These are phyloP conservation scores for Channa striata DNA, from an alignment of 2,797 vertebrate genomes.

Conservation along the genomic window DNA sequence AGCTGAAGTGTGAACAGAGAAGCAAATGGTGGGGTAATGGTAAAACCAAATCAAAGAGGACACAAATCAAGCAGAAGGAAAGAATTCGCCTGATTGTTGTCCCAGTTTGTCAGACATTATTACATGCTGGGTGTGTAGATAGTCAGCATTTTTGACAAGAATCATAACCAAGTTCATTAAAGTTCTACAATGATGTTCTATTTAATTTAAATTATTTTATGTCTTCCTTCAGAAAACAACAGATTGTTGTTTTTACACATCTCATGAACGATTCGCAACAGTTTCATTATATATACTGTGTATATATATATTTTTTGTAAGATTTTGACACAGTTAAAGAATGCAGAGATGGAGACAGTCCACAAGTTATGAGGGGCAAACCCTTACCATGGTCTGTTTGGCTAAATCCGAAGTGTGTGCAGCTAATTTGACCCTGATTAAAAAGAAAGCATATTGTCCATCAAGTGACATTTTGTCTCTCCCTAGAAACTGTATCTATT, in stretches of 20 bases:
- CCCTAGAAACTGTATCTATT: neutral
- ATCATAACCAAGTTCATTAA: neutral
- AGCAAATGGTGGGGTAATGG: neutral
- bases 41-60: constrained; percentile 3
- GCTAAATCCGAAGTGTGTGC: no score
- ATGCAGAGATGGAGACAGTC: no score
- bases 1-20: constrained; percentile 10
- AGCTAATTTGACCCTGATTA: no score
- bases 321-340: no score
- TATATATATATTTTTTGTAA: no score
- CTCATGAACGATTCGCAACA: no score
- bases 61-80: neutral
- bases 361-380: no score
- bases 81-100: neutral
- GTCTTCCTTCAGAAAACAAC: neutral
- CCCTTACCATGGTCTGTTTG: no score
- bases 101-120: neutral
- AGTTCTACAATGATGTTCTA: neutral
- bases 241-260: neutral
- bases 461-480: neutral
- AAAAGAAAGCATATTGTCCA: neutral
- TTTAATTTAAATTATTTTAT: neutral
- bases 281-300: no score
- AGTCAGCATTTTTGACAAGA: neutral
- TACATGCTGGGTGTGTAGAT: neutral